Evolutionary conservation across 2,797 vertebrate genomes (phyloP), one percentile per base, ranked within the genome.

Genomic region (Lophius americanus): DNA sequence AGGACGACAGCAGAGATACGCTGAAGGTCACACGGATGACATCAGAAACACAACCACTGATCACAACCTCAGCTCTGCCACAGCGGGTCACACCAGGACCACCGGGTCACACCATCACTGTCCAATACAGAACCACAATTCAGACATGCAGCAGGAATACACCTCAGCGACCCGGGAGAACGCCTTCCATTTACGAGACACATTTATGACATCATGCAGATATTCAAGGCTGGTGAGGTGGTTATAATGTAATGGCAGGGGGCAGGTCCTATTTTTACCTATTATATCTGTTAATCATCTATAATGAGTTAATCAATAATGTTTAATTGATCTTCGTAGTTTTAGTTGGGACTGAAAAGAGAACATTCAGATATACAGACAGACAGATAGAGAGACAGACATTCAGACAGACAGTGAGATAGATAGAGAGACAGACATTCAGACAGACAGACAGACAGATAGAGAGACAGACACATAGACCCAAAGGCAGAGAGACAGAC

Each of bases 11-110:
- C 76, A 76, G 75, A 67, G 81, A 70, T 67, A 75, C 37, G 85
- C 82, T 56, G 63, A 78, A 85, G 62, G 80, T 68, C 79, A 90
- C 85, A 89, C 71, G 74, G 69, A 77, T 77, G 84, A 87, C 76
- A 79, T 73, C 73, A 75, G 69, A 74, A 76, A 79, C 76, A 78
- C 73, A 75, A 83, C 64, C 75, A 78, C 66, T 42, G 68, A 80
- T 76, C 85, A 92, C 86, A 78, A 82, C 60, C 64, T 83, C 76
- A 86, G 81, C 81, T 73, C 57, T 84, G 2, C 23, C 23, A 23
- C 23, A 23, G 23, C 23, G 23, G 23, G 23, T 23, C 23, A 23
- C 85, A 92, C 89, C 82, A 85, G 49, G 48, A 82, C 77, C 81
- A 80, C 70, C 76, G 64, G 70, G 66, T 83, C 80, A 91, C 82